Percentiles rank a stretch among this genome's conserved stretches.
These are phyloP conservation scores for Tychaedon coryphoeus DNA, from an alignment of 2,113 vertebrate species.

Conservation along the genomic window DNA sequence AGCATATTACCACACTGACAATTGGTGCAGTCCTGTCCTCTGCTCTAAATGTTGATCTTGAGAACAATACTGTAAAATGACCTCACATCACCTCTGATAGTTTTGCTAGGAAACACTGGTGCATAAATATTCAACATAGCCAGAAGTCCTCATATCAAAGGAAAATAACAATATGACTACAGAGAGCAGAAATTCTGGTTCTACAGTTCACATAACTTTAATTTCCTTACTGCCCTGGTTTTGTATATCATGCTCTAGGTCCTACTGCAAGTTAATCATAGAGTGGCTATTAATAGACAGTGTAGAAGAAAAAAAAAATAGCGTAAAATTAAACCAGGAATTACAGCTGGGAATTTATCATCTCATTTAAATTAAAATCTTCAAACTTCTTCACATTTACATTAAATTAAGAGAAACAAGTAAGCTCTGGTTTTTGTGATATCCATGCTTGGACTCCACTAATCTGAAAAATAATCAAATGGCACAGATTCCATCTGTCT, in stretches of 20 bases:
- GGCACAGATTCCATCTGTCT: neutral
- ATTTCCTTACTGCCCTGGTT: neutral
- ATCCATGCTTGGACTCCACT: neutral
- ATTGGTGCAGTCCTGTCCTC: neutral
- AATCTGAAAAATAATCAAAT: neutral
- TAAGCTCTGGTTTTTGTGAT: neutral
- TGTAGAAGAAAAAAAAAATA: neutral
- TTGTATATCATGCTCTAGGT: neutral
- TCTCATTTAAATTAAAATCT: neutral
- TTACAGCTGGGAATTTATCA: neutral
- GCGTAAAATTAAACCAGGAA: neutral
- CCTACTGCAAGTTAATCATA: neutral
- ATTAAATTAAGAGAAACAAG: neutral
- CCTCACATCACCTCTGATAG: neutral
- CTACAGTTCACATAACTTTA: neutral
- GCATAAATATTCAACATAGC: neutral
- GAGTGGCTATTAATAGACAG: neutral
- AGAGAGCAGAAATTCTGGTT: neutral
- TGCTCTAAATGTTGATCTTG: neutral
- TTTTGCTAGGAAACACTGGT: neutral
- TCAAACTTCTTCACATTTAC: neutral
- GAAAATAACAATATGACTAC: neutral
- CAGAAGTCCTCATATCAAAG: neutral
- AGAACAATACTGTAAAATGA: neutral
- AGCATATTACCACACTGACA: neutral